Conservation (phyloP, 2,797 vertebrate genomes). For the Martes flavigula region DNA sequence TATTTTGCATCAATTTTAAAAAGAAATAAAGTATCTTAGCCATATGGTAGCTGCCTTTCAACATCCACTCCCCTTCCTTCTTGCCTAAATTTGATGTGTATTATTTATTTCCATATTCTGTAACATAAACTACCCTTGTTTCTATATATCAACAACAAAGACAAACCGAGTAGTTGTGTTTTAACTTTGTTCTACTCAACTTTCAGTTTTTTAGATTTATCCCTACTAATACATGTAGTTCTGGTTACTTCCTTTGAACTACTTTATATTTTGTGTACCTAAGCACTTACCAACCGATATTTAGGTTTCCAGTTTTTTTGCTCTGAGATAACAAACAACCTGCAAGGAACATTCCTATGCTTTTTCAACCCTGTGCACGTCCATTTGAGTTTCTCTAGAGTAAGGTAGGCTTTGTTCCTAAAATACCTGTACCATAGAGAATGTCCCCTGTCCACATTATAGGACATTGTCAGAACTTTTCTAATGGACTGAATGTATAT, state of each 20-base stretch:
- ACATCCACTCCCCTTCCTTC: not conserved
- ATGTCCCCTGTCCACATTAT: not conserved
- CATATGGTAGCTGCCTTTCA: not conserved
- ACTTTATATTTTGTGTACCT: not conserved
- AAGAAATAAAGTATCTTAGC: not conserved
- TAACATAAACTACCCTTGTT: not conserved
- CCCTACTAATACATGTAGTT: not conserved
- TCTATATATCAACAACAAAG: not conserved
- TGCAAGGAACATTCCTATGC: not conserved
- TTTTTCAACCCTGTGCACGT: not conserved
- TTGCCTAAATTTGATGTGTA: not conserved
- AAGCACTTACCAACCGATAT: not conserved
- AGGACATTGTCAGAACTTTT: not conserved
- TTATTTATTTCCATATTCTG: not conserved
- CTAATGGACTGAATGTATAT: not conserved
- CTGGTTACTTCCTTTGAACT: not conserved
- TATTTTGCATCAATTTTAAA: slow-evolving; percentile 3
- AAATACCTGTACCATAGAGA: not conserved
- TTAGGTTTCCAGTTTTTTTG: not conserved
- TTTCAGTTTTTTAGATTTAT: not conserved
- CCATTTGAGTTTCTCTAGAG: not conserved
- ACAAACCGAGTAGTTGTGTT: not conserved
- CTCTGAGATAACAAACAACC: not conserved
- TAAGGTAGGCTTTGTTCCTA: not conserved
- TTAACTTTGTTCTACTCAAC: not conserved